These are phyloP conservation scores for Holothuria scabra DNA, from an alignment of 53 echinoderm and acorn worm species.

Conservation along the genomic window DNA sequence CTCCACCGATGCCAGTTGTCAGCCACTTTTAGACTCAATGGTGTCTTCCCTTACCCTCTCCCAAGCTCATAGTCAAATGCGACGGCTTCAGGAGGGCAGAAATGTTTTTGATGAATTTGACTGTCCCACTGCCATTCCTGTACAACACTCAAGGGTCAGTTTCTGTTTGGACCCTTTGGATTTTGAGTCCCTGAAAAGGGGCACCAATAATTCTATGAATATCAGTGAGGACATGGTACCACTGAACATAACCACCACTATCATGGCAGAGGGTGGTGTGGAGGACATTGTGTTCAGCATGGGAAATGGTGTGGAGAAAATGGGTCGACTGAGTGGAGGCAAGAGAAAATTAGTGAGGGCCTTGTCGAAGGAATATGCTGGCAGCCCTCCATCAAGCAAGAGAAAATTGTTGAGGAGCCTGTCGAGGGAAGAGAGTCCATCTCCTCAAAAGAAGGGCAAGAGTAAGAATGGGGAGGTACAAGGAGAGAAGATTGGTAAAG, in stretches of 20 bases:
- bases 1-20: neutral
- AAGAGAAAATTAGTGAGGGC: neutral
- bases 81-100: slow-evolving; percentile 40
- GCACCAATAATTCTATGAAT: neutral
- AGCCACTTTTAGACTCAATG: slow-evolving; percentile 42
- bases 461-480: slow-evolving; percentile 8
- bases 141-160: slow-evolving; percentile 84
- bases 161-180: slow-evolving; percentile 70
- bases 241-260: slow-evolving; percentile 57
- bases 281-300: slow-evolving; percentile 66
- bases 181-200: slow-evolving; percentile 49
- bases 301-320: slow-evolving; percentile 46
- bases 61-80: slow-evolving; percentile 40
- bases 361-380: neutral
- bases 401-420: neutral
- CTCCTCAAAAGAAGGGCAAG: neutral
- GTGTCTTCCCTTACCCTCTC: slow-evolving; percentile 25
- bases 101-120: slow-evolving; percentile 52
- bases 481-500: slow-evolving; percentile 34
- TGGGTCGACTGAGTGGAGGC: neutral
- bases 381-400: slow-evolving; percentile 17
- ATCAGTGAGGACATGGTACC: slow-evolving; percentile 44
- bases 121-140: slow-evolving; percentile 80
- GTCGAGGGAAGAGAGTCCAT: slow-evolving; percentile 3
- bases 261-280: slow-evolving; percentile 77